phyloP scores from a whole-genome alignment of 2,113 vertebrate genomes.

The Apaloderma vittatum region DNA sequence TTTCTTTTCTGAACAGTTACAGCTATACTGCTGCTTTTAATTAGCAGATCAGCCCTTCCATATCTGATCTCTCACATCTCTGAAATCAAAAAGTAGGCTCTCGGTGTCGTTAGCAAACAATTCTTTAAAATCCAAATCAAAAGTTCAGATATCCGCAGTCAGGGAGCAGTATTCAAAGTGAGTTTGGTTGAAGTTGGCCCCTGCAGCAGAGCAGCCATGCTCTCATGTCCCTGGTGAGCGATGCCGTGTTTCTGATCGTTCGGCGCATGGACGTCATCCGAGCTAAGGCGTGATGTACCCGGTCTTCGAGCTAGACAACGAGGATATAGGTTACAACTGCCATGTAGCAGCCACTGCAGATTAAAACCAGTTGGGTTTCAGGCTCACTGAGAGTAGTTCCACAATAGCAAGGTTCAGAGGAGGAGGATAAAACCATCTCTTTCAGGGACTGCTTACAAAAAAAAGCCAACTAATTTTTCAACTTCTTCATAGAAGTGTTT shows the following conservation, averaged over 20 bases:
- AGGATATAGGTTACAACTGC: background rate
- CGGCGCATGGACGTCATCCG: rapidly evolving
- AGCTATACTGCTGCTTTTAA: background rate
- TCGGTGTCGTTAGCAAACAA: background rate
- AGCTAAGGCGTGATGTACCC: background rate
- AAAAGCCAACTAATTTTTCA: background rate
- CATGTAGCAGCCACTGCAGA: background rate
- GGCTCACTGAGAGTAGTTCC: background rate
- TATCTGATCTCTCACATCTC: background rate
- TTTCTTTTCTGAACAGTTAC: background rate
- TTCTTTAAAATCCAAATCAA: background rate
- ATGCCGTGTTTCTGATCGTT: background rate
- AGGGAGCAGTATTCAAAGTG: background rate
- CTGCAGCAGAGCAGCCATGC: background rate
- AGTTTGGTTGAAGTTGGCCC: background rate
- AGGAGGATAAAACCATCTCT: background rate
- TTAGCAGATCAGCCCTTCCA: background rate
- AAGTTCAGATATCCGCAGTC: background rate
- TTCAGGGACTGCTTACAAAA: background rate
- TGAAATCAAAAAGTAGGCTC: background rate
- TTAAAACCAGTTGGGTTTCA: background rate
- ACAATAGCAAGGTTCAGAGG: background rate
- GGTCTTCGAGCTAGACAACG: background rate
- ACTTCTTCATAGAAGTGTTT: background rate
- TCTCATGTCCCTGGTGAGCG: background rate